These are phyloP conservation scores for Drosophila eohydei DNA, from an alignment of 2,888 invertebrate genomes.

Conservation along the genomic window DNA sequence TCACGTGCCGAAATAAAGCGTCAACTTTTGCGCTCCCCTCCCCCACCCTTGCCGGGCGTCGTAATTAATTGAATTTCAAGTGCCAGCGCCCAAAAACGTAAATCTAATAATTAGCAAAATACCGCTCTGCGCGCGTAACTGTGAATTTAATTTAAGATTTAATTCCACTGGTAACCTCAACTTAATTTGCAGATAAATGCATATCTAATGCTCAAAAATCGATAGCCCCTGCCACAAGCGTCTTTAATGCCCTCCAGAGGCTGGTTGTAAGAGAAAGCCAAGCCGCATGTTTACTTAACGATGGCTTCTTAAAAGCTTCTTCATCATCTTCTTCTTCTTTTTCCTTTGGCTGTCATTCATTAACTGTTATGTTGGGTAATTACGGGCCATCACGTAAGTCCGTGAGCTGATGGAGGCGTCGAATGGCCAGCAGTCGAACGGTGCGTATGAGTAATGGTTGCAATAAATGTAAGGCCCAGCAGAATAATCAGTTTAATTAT, in stretches of 20 bases:
- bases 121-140: conserved; percentile 10
- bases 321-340: neutral
- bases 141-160: conserved; percentile 26
- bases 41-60: conserved; percentile 13
- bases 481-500: conserved; percentile 24
- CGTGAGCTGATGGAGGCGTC: conserved; percentile 23
- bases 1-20: conserved; percentile 74
- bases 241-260: neutral
- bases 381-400: conserved; percentile 41
- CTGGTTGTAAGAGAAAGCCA: neutral
- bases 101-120: conserved; percentile 37
- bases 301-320: conserved; percentile 22
- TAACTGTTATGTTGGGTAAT: conserved; percentile 51
- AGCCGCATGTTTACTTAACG: conserved; percentile 22
- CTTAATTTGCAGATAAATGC: neutral
- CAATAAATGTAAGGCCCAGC: conserved; percentile 31
- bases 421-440: conserved; percentile 12
- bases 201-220: conserved; percentile 9
- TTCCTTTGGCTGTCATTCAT: conserved; percentile 32
- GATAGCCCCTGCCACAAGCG: neutral
- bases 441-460: conserved; percentile 7
- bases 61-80: conserved; percentile 72
- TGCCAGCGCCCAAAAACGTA: conserved; percentile 24
- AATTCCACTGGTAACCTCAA: neutral
- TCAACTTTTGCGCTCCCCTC: conserved; percentile 29